phyloP scores from a whole-genome alignment of 1,140 invertebrate species.

The Amphibalanus amphitrite region DNA sequence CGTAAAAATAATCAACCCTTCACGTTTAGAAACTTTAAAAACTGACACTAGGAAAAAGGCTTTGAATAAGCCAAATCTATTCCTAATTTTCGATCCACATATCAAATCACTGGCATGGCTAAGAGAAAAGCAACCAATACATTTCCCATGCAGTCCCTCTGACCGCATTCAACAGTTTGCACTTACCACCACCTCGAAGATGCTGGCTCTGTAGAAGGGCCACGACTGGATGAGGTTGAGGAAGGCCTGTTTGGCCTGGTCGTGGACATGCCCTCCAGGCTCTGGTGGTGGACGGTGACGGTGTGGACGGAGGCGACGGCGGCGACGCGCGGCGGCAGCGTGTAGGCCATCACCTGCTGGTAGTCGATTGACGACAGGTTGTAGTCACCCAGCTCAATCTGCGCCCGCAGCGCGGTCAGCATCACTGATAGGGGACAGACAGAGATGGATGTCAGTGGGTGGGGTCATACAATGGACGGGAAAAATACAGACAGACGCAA shows the following conservation, averaged over 20 bases:
- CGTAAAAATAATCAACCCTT: too few species aligned
- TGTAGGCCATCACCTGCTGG: constrained; percentile 49
- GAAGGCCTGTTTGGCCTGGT: constrained; percentile 77
- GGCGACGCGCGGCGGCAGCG: constrained; percentile 60
- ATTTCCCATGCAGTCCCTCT: too few species aligned
- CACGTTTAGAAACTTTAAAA: too few species aligned
- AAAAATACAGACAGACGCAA: too few species aligned
- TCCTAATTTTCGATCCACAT: neutral
- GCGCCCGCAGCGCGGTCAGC: constrained; percentile 80
- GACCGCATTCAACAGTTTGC: too few species aligned
- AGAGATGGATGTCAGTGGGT: too few species aligned
- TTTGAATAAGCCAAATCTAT: too few species aligned
- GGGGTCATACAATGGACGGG: too few species aligned
- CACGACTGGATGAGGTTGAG: constrained; percentile 85
- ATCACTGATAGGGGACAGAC: constrained; percentile 41
- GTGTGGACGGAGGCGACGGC: constrained; percentile 52
- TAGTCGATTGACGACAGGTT: constrained; percentile 24
- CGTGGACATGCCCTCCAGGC: constrained; percentile 59
- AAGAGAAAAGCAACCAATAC: too few species aligned
- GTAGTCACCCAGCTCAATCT: constrained; percentile 77
- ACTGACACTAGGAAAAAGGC: too few species aligned
- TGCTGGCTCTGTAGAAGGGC: constrained; percentile 78
- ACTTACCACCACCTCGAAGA: constrained; percentile 80
- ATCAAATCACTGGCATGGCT: neutral
- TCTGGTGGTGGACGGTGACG: constrained; percentile 70